Base-by-base conservation (phyloP, 1,140 invertebrate species). In the Pomacea maculata region DNA sequence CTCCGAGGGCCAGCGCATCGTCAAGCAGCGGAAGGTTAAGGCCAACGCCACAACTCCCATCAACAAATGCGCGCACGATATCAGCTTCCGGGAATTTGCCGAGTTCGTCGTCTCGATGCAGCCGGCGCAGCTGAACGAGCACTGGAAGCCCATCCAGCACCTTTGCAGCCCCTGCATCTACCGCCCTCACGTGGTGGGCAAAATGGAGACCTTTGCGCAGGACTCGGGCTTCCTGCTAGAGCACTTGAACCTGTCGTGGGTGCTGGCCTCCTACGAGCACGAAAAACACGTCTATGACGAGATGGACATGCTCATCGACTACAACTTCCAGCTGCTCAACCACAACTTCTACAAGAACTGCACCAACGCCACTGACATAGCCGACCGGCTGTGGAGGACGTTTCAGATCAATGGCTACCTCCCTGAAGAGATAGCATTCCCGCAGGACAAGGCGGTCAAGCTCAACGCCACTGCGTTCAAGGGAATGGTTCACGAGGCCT, bases 401-500 rank as follows among this genome's bases (percentile, higher is more conserved):
- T 86, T 86, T 79, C 71, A 83, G 75, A 65, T 83, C 34, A 83
- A 85, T 63, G 84, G 84, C 19, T 85, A 85, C 70, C 14, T 85
- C 8, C 84, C 82, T 21, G 29, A 57, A 7, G 79, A 83, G 14
- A 55, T 52, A 61, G 78, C n/a, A 29, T 78, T 79, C 45, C 75
- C 78, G 1, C n/a, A 70, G 2, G 68, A 80, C n/a, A 25, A 29
- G 17, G n/a, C 75, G 1, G 63, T n/a, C 1, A 70, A 70, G 29
- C 63, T 81, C 8, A 73, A 68, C 61, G 45, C 55, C 54, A 52
- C 65, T 12, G 14, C 14, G 11, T 81, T 81, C 75, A 67, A 17
- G 34, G 61, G 29, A 0, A 25, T 78, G 61, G 80, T 75, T 5
- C 63, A 63, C 10, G 63, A 78, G 14, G 78, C 77, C n/a, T 64